A percentile compares a stretch with the other conserved stretches of the same genome.
phyloP scores from a whole-genome alignment of 2,888 invertebrate genomes.

The Stenichneumon culpator region DNA sequence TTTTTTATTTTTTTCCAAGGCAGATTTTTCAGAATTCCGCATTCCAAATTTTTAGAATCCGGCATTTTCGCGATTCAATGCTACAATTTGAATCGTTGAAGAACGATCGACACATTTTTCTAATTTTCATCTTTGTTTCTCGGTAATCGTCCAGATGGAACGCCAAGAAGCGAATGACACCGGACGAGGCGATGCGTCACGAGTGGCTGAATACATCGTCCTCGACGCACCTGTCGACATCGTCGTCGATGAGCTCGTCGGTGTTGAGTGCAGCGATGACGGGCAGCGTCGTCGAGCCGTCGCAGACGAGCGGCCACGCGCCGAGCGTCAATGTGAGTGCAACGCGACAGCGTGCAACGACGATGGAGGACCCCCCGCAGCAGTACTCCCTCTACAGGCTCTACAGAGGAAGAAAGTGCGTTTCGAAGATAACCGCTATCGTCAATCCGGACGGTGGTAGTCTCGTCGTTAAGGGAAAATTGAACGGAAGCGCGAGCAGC shows the following conservation, averaged over 20 bases:
- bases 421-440: slow-evolving; percentile 79
- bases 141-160: slow-evolving; percentile 91
- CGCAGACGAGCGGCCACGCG: slow-evolving; percentile 74
- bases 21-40: too few species aligned
- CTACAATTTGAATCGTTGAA: background rate
- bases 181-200: slow-evolving; percentile 95
- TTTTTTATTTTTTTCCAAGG: too few species aligned
- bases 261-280: slow-evolving; percentile 74
- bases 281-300: slow-evolving; percentile 71
- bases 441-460: slow-evolving; percentile 78
- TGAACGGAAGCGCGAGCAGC: slow-evolving; percentile 84
- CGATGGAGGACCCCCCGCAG: slow-evolving; percentile 84
- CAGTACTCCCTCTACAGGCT: slow-evolving; percentile 84
- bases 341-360: slow-evolving; percentile 86
- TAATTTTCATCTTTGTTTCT: slow-evolving; percentile 66
- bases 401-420: slow-evolving; percentile 83
- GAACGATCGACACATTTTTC: background rate
- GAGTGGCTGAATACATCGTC: slow-evolving; percentile 91
- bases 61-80: too few species aligned
- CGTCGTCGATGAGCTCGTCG: slow-evolving; percentile 75
- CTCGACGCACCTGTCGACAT: slow-evolving; percentile 79
- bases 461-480: slow-evolving; percentile 81
- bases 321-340: slow-evolving; percentile 81
- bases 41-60: too few species aligned
- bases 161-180: slow-evolving; percentile 95